Base-by-base conservation (phyloP, 2,113 vertebrate species). In the Antechinus flavipes region DNA sequence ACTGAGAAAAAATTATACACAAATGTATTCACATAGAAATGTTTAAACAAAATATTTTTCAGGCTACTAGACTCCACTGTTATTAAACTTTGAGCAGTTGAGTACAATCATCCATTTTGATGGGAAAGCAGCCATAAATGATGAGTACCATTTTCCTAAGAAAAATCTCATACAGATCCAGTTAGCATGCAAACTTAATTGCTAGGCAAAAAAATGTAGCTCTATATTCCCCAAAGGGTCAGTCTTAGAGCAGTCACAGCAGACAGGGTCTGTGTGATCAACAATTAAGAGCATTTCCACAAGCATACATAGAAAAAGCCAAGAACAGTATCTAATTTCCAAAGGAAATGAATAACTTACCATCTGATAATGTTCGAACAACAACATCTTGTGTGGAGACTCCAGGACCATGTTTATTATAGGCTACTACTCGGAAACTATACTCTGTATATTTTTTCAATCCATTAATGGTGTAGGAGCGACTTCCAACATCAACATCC, bases 391-490 rank as follows among this genome's bases (percentile, higher is more conserved):
- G 99, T 0, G 99, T 99, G 84, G 99, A 99, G 96, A 99, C 99
- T 5, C 99, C 99, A 0, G 99, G 99, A 0, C 99, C 99, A 2
- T 99, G 99, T 92, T 99, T 99, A 98, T 99, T 99, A 98, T 99
- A 99, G 53, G 99, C 99, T 58, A 99, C 99, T 93, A 99, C 99
- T 6, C 99, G 99, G 98, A 99, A 99, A 95, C 98, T 99, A 97
- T 99, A 99, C 96, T 99, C 99, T 0, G 99, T 99, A 96, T 99
- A 99, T 96, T 99, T 99, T 98, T 99, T 99, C 97, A 99, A 98
- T 0, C 99, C 99, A 0, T 55, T 98, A 94, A 99, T 96, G 50
- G 99, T 99, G 98, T 99, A 99, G 0, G 99, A 99, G 96, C 99
- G 99, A 93, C 98, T 98, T 26, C 97, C 98, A 2, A 99, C 98